Base-by-base conservation (phyloP, 2,888 invertebrate genomes). In the Eugnorisma glareosa region DNA sequence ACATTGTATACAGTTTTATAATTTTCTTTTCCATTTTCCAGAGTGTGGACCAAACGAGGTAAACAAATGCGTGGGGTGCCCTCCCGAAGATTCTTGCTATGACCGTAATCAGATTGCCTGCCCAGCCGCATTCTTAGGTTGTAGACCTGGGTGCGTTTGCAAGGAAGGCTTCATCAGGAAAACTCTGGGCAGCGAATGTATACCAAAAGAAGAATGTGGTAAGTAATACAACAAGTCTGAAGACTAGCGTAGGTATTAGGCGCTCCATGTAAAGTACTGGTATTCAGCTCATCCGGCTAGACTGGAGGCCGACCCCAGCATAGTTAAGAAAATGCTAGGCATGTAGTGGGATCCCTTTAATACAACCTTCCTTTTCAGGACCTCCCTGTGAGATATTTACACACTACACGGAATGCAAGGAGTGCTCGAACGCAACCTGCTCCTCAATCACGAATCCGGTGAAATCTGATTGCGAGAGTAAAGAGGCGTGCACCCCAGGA, bases 151-250 rank as follows among this genome's bases (percentile, higher is more conserved):
- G 35, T 70, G 68, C 43, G 37, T 74, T 48, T 66, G 82, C 45
- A 83, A 83, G 15, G 45, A 64, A 48, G 70, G 71, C 15, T 80
- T 57, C 21, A 80, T 77, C 45, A 57, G 77, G 28, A 76, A 81
- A 45, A 67, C 64, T n/a, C 21, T 66, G 15, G 15, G 1, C 18
- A 24, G 81, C 3, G 80, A 78, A 57, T 78, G 78, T 66, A 80
- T 78, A 66, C 73, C 80, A 51, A 57, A 48, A 35, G 57, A 72
- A 66, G 64, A 80, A 57, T 78, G 78, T 72, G 64, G 81, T 72
- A 57, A 80, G 80, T 66, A 1, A 6, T n/a, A n/a, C n/a, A 3
- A 35, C 21, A 61, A 21, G 8, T 61, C 59, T 10, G 31, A 31
- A 35, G 8, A 4, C 1, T 59, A 61, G 31, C 4, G 59, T 21